These are phyloP conservation scores for Arctopsyche grandis DNA, from an alignment of 1,140 invertebrate genomes.

Conservation along the genomic window DNA sequence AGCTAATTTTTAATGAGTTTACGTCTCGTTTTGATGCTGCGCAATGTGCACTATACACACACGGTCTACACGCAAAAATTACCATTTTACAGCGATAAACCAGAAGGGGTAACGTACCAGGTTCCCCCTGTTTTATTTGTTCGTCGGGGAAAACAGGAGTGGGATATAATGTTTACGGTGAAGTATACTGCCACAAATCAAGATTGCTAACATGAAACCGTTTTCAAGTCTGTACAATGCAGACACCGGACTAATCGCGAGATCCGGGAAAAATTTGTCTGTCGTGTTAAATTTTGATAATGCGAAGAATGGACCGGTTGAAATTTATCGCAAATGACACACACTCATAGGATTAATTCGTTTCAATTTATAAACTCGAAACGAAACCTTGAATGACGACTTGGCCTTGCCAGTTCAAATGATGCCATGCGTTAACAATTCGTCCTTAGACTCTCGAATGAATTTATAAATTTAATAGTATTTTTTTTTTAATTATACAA, in stretches of 20 bases:
- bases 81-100: constrained; percentile 20
- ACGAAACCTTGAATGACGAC: background rate
- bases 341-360: background rate
- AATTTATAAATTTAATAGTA: background rate
- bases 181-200: constrained; percentile 9
- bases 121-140: background rate
- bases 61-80: constrained; percentile 16
- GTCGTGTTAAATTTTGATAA: background rate
- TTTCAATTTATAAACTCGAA: background rate
- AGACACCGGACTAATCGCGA: background rate
- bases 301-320: background rate
- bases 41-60: background rate
- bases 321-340: background rate
- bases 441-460: background rate
- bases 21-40: background rate
- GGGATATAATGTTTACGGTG: constrained; percentile 7
- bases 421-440: background rate
- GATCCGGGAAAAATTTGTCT: background rate
- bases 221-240: background rate
- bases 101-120: background rate
- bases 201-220: constrained; percentile 20
- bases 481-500: no score
- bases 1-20: background rate
- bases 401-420: background rate
- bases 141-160: background rate